Evolutionary conservation across 2,797 vertebrate genomes (phyloP).

Genomic region (Bovichtus variegatus): DNA sequence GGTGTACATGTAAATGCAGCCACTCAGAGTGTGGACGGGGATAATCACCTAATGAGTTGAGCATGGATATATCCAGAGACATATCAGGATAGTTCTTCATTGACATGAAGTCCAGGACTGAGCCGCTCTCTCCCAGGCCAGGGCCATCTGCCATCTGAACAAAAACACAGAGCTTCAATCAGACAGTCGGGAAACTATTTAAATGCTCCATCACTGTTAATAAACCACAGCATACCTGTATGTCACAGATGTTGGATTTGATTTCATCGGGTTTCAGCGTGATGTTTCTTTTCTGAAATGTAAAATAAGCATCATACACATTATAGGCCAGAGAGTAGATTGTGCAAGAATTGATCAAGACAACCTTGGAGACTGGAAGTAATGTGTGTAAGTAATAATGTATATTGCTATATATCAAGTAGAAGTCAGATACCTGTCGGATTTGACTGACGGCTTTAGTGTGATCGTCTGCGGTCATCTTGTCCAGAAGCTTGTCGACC

Average conservation of each 20-base stretch:
- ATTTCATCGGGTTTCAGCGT: conserved; percentile 88
- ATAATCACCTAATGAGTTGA: conserved; percentile 91
- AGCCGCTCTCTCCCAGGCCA: conserved; percentile 85
- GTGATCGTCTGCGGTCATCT: conserved; percentile 95
- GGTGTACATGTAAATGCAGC: neutral
- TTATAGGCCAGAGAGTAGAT: neutral
- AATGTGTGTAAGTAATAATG: neutral
- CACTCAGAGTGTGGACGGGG: neutral
- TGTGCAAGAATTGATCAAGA: neutral
- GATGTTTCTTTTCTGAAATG: conserved; percentile 91
- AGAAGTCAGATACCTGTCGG: conserved; percentile 85
- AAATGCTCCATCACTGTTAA: neutral
- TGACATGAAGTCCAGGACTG: conserved; percentile 94
- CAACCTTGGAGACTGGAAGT: neutral
- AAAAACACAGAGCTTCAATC: conserved; percentile 26
- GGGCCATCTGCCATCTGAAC: conserved; percentile 86
- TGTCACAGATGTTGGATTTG: conserved; percentile 88
- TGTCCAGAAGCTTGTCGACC: conserved; percentile 95
- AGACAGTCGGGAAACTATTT: neutral
- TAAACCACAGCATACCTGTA: conserved; percentile 77
- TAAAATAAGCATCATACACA: conserved; percentile 21
- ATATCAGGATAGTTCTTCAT: conserved; percentile 94
- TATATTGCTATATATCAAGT: neutral
- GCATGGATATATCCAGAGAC: conserved; percentile 94
- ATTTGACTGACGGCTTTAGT: conserved; percentile 91